Base-by-base conservation (phyloP, 2,888 invertebrate species). In the Phragmatobia fuliginosa region DNA sequence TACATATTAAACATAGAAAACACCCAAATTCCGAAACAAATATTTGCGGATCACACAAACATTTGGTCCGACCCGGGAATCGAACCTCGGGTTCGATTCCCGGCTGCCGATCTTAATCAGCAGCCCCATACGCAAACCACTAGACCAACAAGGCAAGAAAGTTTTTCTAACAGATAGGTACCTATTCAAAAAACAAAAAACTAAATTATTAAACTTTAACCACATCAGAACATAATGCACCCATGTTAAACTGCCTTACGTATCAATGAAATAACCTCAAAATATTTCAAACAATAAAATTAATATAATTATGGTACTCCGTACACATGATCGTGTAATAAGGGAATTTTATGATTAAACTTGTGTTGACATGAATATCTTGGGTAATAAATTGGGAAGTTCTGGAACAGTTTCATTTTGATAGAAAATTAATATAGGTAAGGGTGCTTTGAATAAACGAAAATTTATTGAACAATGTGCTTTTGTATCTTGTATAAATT, bases 311-410 rank as follows among this genome's bases (percentile, higher is more conserved):
- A 31, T 25, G 28, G 38, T 32, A 62, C 62, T 62, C 31, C 21
- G 31, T 38, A 58, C 38, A 58, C 38, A 36, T 62, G 14, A 21
- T 31, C 33, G 38, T 56, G n/a, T 38, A 62, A 2, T 28, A 28
- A 25, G 45, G 32, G 49, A 45, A 45, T 62, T 63, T 63, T 45
- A 11, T 75, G 74, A 80, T 80, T 75, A 72, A 79, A 75, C 61
- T 75, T 66, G 45, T 72, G 74, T 75, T 76, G 66, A 72, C 73
- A 70, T 32, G 56, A 73, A 75, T 71, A 56, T 56, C 25, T 56
- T 56, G 16, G 56, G 56, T 56, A 56, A 56, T 56, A 56, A 56
- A 64, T 49, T 64, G 62, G 33, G 58, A 69, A 62, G 25, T 62
- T 62, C 38, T 16, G 6, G 56, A 56, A 56, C 16, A 14, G 56